These are phyloP conservation scores for Meleagris gallopavo DNA, from an alignment of 2,113 vertebrate species.

Conservation along the genomic window DNA sequence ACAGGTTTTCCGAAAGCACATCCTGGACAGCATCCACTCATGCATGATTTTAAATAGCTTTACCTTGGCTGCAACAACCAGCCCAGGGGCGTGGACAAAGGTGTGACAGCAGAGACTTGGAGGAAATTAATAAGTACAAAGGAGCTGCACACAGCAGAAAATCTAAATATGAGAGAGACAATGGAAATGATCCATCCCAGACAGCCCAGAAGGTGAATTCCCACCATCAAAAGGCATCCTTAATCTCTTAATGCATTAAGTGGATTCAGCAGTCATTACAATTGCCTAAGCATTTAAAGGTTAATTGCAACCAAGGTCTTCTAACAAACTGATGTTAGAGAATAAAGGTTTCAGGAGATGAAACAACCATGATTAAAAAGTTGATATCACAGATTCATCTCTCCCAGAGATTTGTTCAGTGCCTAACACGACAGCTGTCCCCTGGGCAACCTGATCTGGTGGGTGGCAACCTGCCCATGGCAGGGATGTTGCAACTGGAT, in stretches of 20 bases:
- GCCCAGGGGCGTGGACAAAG: neutral
- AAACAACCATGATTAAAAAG: neutral
- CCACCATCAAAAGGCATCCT: neutral
- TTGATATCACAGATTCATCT: neutral
- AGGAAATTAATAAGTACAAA: neutral
- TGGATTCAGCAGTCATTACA: neutral
- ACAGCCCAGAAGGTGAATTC: neutral
- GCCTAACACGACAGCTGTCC: neutral
- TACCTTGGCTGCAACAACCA: neutral
- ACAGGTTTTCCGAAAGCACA: neutral
- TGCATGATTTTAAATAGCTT: neutral
- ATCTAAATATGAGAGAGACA: neutral
- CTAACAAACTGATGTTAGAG: neutral
- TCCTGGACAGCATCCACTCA: neutral
- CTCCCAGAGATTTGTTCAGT: neutral
- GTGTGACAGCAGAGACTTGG: neutral
- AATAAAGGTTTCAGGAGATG: slow-evolving; percentile 38
- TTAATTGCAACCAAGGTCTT: slow-evolving; percentile 26
- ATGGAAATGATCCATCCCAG: neutral
- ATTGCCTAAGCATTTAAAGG: slow-evolving; percentile 17
- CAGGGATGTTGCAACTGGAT: neutral
- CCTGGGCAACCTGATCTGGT: neutral
- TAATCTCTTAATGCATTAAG: neutral
- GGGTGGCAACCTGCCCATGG: neutral
- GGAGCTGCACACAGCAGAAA: neutral